Conservation (phyloP, 2,797 vertebrate genomes). For the Cuniculus paca region DNA sequence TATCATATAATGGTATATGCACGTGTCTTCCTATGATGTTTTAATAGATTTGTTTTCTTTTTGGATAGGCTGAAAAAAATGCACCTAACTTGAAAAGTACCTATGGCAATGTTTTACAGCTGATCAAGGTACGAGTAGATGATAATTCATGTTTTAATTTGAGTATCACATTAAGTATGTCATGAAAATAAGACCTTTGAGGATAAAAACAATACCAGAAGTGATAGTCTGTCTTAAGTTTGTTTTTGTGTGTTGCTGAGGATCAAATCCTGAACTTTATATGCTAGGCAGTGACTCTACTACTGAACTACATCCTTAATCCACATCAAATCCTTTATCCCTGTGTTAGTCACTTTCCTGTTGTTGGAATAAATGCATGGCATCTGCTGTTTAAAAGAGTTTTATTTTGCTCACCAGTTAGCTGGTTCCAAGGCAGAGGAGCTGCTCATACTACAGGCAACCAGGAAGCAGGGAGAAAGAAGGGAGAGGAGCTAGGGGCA, state of each 20-base stretch:
- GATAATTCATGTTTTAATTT: slow-evolving; percentile 51
- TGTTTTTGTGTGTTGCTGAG: background rate
- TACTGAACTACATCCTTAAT: background rate
- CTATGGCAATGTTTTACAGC: slow-evolving; percentile 94
- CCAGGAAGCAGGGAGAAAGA: background rate
- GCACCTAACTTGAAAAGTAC: slow-evolving; percentile 93
- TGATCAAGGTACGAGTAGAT: slow-evolving; percentile 93
- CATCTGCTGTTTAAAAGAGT: background rate
- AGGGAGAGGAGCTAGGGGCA: background rate
- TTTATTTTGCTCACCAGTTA: background rate
- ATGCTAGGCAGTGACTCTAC: background rate
- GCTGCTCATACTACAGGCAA: background rate
- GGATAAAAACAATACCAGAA: slow-evolving; percentile 43
- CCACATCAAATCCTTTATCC: background rate
- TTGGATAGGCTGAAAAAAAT: slow-evolving; percentile 93
- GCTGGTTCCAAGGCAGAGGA: background rate
- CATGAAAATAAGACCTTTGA: slow-evolving; percentile 39
- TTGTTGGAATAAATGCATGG: background rate
- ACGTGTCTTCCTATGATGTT: background rate
- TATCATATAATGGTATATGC: background rate
- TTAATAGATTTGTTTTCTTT: slow-evolving; percentile 60
- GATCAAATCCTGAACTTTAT: background rate
- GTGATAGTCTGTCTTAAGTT: background rate
- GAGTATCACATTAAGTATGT: background rate
- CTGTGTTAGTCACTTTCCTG: background rate